Percentiles rank a stretch among this genome's conserved stretches.
Evolutionary conservation across 2,888 invertebrate species (phyloP).

Genomic region (Pomacea canaliculata): DNA sequence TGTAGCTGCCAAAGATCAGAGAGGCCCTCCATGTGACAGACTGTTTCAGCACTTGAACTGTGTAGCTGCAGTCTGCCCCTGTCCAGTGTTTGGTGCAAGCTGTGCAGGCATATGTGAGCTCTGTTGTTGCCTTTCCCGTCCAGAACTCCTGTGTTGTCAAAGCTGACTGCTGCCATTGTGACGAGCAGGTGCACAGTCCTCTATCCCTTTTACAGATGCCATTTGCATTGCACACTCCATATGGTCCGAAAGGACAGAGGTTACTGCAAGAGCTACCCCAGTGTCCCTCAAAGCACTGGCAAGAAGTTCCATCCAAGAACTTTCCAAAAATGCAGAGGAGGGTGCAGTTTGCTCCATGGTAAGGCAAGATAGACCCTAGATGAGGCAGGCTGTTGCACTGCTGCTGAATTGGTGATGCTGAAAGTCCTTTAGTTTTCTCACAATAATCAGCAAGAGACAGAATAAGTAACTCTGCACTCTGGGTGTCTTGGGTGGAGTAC

Average conservation of each 20-base stretch:
- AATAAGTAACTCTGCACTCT: conserved; percentile 8
- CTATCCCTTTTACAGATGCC: conserved; percentile 38
- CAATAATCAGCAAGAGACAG: conserved; percentile 24
- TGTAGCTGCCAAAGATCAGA: conserved; percentile 9
- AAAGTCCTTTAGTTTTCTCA: conserved; percentile 7
- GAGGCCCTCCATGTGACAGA: conserved; percentile 10
- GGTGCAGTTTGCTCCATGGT: conserved; percentile 35
- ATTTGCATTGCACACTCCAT: conserved; percentile 42
- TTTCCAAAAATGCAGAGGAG: conserved; percentile 43
- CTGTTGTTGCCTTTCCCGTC: conserved; percentile 27
- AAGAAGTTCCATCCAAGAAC: conserved; percentile 22
- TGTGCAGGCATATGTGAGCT: conserved; percentile 36
- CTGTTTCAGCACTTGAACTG: conserved; percentile 25
- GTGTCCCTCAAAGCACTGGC: conserved; percentile 43
- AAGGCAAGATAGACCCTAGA: conserved; percentile 25
- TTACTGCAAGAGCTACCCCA: conserved; percentile 45
- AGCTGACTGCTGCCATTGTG: conserved; percentile 37
- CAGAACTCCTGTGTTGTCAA: conserved; percentile 37
- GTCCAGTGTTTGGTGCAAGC: conserved; percentile 47
- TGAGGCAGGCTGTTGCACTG: conserved; percentile 5
- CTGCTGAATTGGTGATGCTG: conserved; percentile 6
- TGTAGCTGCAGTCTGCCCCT: conserved; percentile 46
- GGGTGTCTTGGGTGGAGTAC: conserved; percentile 3
- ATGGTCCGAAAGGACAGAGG: conserved; percentile 39
- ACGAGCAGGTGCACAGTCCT: conserved; percentile 43